Evolutionary conservation across 1,140 invertebrate species (phyloP).

Genomic region (Diorhabda elongata): DNA sequence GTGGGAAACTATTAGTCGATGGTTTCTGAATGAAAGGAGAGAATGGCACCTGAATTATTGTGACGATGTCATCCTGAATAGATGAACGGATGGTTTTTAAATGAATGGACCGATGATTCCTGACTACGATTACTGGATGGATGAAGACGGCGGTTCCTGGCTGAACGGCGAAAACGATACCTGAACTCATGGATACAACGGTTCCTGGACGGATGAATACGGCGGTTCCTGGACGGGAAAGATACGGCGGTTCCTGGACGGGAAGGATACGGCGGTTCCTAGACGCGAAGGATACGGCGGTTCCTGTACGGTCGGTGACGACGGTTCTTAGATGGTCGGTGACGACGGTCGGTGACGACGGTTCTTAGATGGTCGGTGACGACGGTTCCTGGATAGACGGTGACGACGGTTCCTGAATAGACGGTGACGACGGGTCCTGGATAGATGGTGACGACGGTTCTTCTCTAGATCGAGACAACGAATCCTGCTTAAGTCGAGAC

Average conservation of each 20-base stretch:
- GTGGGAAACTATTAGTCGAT: background rate
- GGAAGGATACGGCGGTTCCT: background rate
- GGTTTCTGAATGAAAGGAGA: background rate
- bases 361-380: background rate
- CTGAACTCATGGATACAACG: background rate
- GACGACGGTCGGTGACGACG: too few relatives aligned
- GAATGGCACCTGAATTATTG: too few relatives aligned
- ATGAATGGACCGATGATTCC: background rate
- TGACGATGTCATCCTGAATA: too few relatives aligned
- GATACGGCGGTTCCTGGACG: background rate
- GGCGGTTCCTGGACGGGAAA: background rate
- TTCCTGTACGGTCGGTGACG: background rate
- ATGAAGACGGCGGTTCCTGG: background rate
- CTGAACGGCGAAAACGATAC: background rate
- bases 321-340: too few relatives aligned
- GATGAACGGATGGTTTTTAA: background rate
- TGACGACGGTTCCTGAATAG: background rate
- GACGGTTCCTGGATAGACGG: background rate
- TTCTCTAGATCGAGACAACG: too few relatives aligned
- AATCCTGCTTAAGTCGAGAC: too few relatives aligned
- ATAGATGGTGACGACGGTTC: too few relatives aligned
- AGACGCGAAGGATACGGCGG: background rate
- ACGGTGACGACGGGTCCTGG: too few relatives aligned
- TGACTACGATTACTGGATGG: background rate
- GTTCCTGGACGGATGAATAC: background rate